These are phyloP conservation scores for Dexiosoma caninum DNA, from an alignment of 2,888 invertebrate species.

Conservation along the genomic window DNA sequence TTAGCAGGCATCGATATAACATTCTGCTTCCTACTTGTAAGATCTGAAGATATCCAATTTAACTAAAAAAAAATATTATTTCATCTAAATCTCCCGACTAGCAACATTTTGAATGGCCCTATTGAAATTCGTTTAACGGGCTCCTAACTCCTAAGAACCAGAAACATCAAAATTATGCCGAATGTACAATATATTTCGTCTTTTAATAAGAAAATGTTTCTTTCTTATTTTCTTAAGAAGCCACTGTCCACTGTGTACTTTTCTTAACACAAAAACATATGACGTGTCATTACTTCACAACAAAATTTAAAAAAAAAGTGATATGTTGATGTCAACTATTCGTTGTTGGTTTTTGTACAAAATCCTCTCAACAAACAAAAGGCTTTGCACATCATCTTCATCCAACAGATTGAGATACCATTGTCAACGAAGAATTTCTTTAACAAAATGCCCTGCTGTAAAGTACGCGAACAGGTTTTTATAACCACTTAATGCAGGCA, in stretches of 20 bases:
- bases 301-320: neutral
- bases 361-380: neutral
- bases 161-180: too few relatives aligned
- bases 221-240: neutral
- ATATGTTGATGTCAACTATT: conserved; percentile 1
- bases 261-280: neutral
- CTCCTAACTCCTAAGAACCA: too few relatives aligned
- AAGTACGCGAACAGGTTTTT: neutral
- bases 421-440: neutral
- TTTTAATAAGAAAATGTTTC: too few relatives aligned
- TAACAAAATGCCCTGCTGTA: neutral
- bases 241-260: neutral
- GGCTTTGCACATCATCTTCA: neutral
- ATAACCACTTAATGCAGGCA: neutral
- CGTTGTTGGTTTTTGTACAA: neutral
- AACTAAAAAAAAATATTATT: too few relatives aligned
- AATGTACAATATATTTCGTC: too few relatives aligned
- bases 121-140: too few relatives aligned
- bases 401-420: neutral
- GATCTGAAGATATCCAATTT: too few relatives aligned
- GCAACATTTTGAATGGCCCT: too few relatives aligned
- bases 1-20: too few relatives aligned
- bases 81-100: too few relatives aligned
- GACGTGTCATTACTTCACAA: too few relatives aligned
- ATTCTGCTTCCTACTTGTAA: too few relatives aligned